These are phyloP conservation scores for Dromaius novaehollandiae DNA, from an alignment of 2,113 vertebrate genomes.

Conservation along the genomic window DNA sequence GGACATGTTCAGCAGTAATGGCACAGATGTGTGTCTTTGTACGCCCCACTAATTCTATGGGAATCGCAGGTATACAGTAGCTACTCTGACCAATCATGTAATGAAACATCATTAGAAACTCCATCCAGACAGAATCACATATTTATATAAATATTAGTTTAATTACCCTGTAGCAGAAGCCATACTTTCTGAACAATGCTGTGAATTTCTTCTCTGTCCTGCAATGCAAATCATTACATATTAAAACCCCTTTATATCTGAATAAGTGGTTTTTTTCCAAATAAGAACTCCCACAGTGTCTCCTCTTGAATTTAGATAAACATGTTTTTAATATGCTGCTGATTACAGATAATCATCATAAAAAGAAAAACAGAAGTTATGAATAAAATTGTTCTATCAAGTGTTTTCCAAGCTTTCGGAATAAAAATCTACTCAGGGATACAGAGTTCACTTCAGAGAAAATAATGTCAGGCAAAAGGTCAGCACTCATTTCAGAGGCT, in stretches of 20 bases:
- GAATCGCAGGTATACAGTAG: neutral
- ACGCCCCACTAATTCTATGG: neutral
- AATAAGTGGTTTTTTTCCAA: neutral
- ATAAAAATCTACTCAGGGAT: neutral
- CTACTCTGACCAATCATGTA: too few relatives aligned
- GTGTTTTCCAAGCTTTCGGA: conserved; percentile 21
- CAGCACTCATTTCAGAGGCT: conserved; percentile 1
- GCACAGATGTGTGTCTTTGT: neutral
- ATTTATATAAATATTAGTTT: neutral
- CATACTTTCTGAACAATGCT: neutral
- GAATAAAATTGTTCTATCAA: neutral
- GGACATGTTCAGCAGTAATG: neutral
- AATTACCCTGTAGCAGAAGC: neutral
- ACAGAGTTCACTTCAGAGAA: neutral
- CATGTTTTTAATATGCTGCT: neutral
- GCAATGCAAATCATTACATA: neutral
- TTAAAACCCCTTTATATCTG: neutral
- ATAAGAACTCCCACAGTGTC: neutral
- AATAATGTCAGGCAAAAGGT: neutral
- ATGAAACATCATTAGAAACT: neutral
- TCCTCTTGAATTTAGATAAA: neutral
- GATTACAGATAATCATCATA: neutral
- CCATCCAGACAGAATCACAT: neutral
- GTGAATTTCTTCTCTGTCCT: neutral
- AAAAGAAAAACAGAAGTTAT: conserved; percentile 7